phyloP scores from a whole-genome alignment of 2,888 invertebrate species.

The Drosophila anceps region DNA sequence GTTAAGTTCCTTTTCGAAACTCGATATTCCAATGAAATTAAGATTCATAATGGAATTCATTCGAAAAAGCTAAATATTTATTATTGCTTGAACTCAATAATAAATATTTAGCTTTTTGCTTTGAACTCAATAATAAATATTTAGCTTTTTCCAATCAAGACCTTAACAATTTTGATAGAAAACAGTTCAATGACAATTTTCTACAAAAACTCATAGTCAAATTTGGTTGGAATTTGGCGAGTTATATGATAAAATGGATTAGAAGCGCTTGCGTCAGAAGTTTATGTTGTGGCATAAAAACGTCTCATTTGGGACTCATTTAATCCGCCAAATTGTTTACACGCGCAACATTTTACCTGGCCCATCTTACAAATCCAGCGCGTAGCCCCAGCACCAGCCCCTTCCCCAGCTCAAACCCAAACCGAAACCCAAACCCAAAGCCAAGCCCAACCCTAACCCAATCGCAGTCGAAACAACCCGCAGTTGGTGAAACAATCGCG shows the following conservation, averaged over 20 bases:
- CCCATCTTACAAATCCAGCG: neutral
- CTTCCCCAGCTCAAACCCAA: too few species aligned
- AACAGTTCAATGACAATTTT: rapidly evolving
- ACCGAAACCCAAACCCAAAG: conserved; percentile 7
- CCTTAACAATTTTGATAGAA: neutral
- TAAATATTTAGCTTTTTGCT: too few species aligned
- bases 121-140: too few species aligned
- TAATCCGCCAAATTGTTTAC: conserved; percentile 80
- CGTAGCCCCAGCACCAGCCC: too few species aligned
- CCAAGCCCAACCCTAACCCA: conserved; percentile 24
- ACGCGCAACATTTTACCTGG: conserved; percentile 34
- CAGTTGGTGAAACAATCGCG: conserved; percentile 66
- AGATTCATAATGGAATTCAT: too few species aligned
- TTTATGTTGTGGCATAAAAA: conserved; percentile 75
- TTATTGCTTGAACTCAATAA: too few species aligned
- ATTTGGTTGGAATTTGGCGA: conserved; percentile 8
- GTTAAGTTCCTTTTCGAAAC: too few species aligned
- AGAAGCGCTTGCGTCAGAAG: conserved; percentile 43
- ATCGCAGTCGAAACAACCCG: conserved; percentile 26
- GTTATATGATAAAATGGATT: conserved; percentile 40
- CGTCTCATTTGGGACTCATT: conserved; percentile 80
- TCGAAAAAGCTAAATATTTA: too few species aligned
- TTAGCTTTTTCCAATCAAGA: too few species aligned
- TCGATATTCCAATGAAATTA: too few species aligned
- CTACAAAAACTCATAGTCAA: neutral